Evolutionary conservation across 2,888 invertebrate species (phyloP).

Genomic region (Ceriagrion tenellum): DNA sequence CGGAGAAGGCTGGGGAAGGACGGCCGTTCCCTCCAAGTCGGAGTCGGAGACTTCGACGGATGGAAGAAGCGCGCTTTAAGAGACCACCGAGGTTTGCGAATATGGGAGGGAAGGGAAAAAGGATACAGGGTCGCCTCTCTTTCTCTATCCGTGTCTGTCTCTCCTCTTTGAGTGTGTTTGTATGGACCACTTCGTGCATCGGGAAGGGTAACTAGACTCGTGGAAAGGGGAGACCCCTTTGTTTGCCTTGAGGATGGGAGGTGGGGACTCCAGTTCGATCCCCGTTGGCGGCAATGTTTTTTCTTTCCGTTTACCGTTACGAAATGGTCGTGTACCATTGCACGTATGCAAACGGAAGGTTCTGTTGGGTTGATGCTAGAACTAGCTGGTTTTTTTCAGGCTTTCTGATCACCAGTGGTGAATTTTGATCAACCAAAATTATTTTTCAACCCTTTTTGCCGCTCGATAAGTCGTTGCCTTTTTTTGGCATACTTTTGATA

Average conservation of each 20-base stretch:
- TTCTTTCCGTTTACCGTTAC: not conserved
- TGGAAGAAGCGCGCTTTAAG: not conserved
- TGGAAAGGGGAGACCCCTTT: too few relatives aligned
- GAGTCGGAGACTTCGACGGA: not conserved
- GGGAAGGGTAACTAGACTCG: too few relatives aligned
- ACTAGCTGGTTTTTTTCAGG: too few relatives aligned
- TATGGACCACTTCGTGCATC: too few relatives aligned
- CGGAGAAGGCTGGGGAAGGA: conserved; percentile 4
- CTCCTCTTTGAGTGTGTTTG: not conserved
- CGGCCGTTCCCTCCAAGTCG: conserved; percentile 47
- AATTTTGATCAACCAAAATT: too few relatives aligned
- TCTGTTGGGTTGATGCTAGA: too few relatives aligned
- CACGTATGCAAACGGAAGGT: too few relatives aligned
- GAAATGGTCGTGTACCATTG: too few relatives aligned
- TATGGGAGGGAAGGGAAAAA: not conserved
- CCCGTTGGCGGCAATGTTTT: not conserved
- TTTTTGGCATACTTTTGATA: too few relatives aligned
- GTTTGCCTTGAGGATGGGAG: not conserved
- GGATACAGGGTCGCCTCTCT: not conserved
- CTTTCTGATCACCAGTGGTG: too few relatives aligned
- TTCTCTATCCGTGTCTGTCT: not conserved
- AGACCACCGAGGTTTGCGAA: conserved; percentile 48
- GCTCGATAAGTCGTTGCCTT: too few relatives aligned
- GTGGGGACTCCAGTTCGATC: not conserved
- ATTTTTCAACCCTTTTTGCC: too few relatives aligned